Conservation (phyloP, 2,888 invertebrate genomes). For the Asteroscopus sphinx region DNA sequence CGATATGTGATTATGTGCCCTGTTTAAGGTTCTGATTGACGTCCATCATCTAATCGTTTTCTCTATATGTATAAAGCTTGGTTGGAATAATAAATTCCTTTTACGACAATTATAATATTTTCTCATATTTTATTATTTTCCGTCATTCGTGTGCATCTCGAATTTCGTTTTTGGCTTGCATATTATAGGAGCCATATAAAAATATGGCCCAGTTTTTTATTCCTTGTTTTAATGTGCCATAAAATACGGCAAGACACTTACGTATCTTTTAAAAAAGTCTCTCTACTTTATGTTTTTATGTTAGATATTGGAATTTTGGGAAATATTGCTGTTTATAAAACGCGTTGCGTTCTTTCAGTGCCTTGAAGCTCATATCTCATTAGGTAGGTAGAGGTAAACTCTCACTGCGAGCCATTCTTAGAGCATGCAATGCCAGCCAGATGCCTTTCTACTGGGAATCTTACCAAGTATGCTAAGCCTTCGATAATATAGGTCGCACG, state of each 20-base stretch:
- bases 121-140: conserved; percentile 11
- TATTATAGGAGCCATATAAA: conserved; percentile 10
- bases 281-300: not conserved
- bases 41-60: not conserved
- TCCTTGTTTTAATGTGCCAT: conserved; percentile 17
- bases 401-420: conserved; percentile 7
- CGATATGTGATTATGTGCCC: no score
- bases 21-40: no score
- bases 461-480: conserved; percentile 27
- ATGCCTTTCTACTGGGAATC: conserved; percentile 29
- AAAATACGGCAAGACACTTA: conserved; percentile 10
- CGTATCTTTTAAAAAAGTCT: not conserved
- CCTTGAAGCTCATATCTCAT: conserved; percentile 7
- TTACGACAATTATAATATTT: no score
- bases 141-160: not conserved
- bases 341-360: not conserved
- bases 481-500: conserved; percentile 25
- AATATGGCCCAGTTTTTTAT: conserved; percentile 6
- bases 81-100: not conserved
- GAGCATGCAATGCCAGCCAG: conserved; percentile 20
- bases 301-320: not conserved
- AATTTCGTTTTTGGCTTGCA: conserved; percentile 5
- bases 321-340: conserved; percentile 7
- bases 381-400: conserved; percentile 13
- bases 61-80: not conserved